phyloP scores from a whole-genome alignment of 1,140 invertebrate genomes.

The Ectropis grisescens region DNA sequence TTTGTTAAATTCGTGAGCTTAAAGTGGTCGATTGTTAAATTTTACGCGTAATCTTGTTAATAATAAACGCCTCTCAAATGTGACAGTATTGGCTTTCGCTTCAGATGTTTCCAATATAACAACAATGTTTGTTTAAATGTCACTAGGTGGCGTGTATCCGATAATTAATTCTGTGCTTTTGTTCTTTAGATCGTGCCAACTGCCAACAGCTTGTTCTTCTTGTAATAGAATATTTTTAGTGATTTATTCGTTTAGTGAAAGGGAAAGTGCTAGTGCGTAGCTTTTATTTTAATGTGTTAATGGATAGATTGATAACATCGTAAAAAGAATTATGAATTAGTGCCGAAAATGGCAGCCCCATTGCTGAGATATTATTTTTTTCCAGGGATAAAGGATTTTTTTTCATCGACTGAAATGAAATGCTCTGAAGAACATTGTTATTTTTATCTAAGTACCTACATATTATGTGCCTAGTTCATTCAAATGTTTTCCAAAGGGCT shows the following conservation, averaged over 20 bases:
- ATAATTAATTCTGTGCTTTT: too few relatives aligned
- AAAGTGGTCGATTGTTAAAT: too few relatives aligned
- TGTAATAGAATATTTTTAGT: slow-evolving; percentile 19
- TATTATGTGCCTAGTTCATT: too few relatives aligned
- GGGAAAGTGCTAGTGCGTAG: slow-evolving; percentile 13
- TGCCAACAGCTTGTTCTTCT: slow-evolving; percentile 40
- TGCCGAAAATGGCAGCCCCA: too few relatives aligned
- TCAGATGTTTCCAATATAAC: background rate
- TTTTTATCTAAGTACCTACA: too few relatives aligned
- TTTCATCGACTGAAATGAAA: background rate
- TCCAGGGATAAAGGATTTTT: background rate
- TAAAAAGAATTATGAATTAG: too few relatives aligned
- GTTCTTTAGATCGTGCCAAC: slow-evolving; percentile 39
- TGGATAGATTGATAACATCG: background rate
- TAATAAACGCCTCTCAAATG: too few relatives aligned
- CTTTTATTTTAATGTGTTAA: background rate
- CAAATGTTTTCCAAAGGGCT: too few relatives aligned
- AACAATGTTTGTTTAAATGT: background rate
- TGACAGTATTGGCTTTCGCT: too few relatives aligned
- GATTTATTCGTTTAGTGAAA: slow-evolving; percentile 17
- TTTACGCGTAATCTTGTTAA: too few relatives aligned
- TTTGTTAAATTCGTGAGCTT: too few relatives aligned
- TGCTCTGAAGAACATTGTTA: background rate
- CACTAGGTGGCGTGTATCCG: too few relatives aligned
- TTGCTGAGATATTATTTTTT: background rate